phyloP scores from a whole-genome alignment of 2,888 invertebrate genomes.

The Caenorhabditis afra region DNA sequence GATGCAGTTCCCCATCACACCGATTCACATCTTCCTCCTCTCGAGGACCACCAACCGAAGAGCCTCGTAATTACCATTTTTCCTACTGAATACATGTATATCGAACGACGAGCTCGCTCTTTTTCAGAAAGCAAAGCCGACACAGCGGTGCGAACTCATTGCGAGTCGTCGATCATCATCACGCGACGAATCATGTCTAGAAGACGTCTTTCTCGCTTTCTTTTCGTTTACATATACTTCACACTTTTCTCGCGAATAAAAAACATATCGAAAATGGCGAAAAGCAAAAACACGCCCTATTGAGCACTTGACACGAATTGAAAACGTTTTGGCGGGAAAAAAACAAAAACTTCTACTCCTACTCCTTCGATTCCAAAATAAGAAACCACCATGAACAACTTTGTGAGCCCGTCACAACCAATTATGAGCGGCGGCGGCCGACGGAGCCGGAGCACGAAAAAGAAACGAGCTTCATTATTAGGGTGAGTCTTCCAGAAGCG shows the following conservation, averaged over 20 bases:
- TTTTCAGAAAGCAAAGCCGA: background rate
- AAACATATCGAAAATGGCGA: background rate
- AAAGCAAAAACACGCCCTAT: constrained; percentile 2
- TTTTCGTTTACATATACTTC: background rate
- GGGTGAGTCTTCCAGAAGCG: constrained; percentile 20
- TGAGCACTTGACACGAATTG: constrained; percentile 6
- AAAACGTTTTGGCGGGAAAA: background rate
- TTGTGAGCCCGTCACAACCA: constrained; percentile 11
- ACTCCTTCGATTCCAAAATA: background rate
- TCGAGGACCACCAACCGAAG: constrained; percentile 1
- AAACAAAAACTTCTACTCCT: background rate
- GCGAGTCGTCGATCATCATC: background rate
- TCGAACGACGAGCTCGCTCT: too few species aligned
- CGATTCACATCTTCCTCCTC: constrained; percentile 60
- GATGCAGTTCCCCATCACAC: constrained; percentile 64
- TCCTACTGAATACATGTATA: too few species aligned
- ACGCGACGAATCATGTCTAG: constrained; percentile 4
- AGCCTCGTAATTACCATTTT: background rate
- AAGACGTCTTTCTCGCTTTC: background rate
- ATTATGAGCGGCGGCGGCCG: constrained; percentile 20
- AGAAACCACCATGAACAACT: constrained; percentile 13
- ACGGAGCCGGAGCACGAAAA: constrained; percentile 12
- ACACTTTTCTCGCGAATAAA: background rate
- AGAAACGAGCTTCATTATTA: constrained; percentile 40
- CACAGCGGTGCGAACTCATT: background rate